Conservation (phyloP, 2,113 vertebrate species). For the Glareola pratincola region DNA sequence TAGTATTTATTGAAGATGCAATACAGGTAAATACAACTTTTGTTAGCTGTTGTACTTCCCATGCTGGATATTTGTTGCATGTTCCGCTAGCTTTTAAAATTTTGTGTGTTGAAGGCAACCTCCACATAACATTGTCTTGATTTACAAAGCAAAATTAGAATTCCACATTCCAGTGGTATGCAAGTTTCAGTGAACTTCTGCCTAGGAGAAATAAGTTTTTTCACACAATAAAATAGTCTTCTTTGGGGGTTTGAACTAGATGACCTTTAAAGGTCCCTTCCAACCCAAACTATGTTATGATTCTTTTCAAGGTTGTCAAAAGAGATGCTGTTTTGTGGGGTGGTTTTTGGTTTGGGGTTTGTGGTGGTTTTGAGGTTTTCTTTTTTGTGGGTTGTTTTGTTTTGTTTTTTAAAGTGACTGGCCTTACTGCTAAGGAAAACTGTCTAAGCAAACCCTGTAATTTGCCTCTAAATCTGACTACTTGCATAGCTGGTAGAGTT, state of each 20-base stretch:
- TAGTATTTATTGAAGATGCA: constrained; percentile 93
- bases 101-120: not conserved
- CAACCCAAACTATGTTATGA: not conserved
- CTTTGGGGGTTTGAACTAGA: not conserved
- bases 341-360: not conserved
- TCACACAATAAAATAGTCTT: not conserved
- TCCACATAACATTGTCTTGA: not conserved
- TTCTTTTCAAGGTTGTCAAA: not conserved
- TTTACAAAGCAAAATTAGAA: not conserved
- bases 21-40: constrained; percentile 78
- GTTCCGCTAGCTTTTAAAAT: not conserved
- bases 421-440: not conserved
- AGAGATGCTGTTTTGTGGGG: not conserved
- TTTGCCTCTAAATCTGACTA: not conserved
- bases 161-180: not conserved
- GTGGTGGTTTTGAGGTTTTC: no score
- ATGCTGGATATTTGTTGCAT: not conserved
- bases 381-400: not conserved
- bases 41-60: not conserved
- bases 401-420: not conserved
- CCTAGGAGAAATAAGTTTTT: not conserved
- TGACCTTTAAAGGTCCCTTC: not conserved
- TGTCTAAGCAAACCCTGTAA: not conserved
- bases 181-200: not conserved
- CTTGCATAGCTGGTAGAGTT: not conserved